A percentile compares a stretch with the other conserved stretches of the same genome.
Evolutionary conservation across 2,113 vertebrate species (phyloP).

Genomic region (Hydropotes inermis): DNA sequence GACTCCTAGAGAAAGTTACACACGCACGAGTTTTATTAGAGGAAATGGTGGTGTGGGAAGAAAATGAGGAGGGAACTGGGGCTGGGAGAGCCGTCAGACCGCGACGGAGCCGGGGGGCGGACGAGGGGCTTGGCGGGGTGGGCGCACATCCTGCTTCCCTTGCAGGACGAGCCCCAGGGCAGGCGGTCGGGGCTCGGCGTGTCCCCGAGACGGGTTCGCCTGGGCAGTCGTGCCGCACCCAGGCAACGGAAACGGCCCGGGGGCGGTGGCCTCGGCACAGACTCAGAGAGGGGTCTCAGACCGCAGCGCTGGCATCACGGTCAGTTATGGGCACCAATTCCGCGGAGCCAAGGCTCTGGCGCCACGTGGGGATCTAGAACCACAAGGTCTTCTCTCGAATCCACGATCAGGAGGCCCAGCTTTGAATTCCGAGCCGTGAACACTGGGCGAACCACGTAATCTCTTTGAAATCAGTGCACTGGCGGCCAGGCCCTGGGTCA

Average conservation of each 20-base stretch:
- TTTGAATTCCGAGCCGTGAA: neutral
- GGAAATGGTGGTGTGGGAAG: neutral
- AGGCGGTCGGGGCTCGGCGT: too few relatives aligned
- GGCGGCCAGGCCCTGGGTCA: neutral
- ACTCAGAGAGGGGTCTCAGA: neutral
- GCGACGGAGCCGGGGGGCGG: fast-evolving
- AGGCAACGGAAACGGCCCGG: neutral
- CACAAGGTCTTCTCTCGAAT: neutral
- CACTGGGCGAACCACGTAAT: neutral
- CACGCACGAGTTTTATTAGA: neutral
- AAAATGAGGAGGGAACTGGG: neutral
- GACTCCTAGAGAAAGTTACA: neutral
- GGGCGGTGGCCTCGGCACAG: neutral
- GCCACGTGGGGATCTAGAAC: neutral
- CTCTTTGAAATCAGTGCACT: neutral
- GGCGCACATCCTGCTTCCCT: neutral
- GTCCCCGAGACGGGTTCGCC: neutral
- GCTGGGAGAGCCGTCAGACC: neutral
- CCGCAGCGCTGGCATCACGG: neutral
- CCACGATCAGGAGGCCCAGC: neutral
- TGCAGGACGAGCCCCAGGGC: neutral
- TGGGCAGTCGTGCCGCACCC: neutral
- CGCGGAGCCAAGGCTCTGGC: neutral
- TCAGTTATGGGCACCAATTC: neutral
- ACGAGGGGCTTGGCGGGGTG: neutral